phyloP scores from a whole-genome alignment of 92 coral and sea anemone genomes.

The Porites lobata region DNA sequence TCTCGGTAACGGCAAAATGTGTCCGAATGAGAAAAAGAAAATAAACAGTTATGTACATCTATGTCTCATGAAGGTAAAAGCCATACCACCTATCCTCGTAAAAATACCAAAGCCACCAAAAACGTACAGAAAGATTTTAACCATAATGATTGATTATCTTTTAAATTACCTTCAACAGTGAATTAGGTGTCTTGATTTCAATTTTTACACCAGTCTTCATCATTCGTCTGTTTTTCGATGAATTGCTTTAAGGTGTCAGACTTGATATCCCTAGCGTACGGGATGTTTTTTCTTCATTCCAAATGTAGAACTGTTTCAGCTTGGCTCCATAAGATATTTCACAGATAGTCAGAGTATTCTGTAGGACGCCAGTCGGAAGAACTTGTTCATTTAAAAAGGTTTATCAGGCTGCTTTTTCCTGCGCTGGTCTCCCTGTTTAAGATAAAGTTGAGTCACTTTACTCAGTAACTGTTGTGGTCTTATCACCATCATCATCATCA shows the following conservation, averaged over 20 bases:
- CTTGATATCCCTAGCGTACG: too few species aligned
- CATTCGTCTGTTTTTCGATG: background rate
- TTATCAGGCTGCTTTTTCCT: slow-evolving; percentile 24
- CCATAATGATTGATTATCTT: too few species aligned
- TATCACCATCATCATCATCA: too few species aligned
- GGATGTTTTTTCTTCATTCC: background rate
- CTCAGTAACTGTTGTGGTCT: too few species aligned
- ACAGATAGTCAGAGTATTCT: slow-evolving; percentile 19
- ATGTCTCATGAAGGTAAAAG: too few species aligned
- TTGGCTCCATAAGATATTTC: slow-evolving; percentile 17
- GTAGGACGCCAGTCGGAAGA: background rate
- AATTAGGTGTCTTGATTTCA: slow-evolving; percentile 9
- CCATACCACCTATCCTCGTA: too few species aligned
- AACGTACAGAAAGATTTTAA: too few species aligned
- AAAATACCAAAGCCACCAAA: too few species aligned
- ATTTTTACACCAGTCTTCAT: slow-evolving; percentile 3
- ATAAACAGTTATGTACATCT: too few species aligned
- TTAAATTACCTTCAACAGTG: slow-evolving; percentile 5
- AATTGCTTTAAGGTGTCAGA: background rate
- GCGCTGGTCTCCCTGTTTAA: slow-evolving; percentile 29
- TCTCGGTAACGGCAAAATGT: too few species aligned
- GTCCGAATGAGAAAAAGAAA: too few species aligned
- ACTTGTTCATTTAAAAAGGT: slow-evolving; percentile 3
- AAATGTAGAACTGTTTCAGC: slow-evolving; percentile 16
- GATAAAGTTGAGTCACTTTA: background rate